Evolutionary conservation across 2,113 vertebrate species (phyloP).

Genomic region (Coracopsis vasa): DNA sequence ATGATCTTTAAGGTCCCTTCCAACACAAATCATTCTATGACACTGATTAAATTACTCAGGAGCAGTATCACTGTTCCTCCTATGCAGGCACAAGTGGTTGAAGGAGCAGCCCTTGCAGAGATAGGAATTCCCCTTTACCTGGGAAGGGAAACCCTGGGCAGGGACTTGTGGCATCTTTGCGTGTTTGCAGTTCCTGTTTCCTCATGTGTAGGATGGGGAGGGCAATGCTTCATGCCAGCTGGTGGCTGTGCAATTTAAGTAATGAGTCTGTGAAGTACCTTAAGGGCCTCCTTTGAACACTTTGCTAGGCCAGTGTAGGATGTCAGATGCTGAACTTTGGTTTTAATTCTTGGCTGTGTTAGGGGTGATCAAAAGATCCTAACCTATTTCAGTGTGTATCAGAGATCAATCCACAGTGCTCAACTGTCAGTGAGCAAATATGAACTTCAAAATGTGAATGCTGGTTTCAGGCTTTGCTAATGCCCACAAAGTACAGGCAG

Average conservation of each 20-base stretch:
- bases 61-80: neutral
- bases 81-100: neutral
- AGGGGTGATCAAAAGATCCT: neutral
- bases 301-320: too few relatives aligned
- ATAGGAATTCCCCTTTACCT: neutral
- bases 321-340: neutral
- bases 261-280: neutral
- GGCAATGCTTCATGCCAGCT: neutral
- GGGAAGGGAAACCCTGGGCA: neutral
- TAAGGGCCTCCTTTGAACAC: neutral
- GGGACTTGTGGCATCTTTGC: neutral
- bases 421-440: neutral
- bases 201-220: neutral
- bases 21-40: too few relatives aligned
- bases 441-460: neutral
- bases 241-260: neutral
- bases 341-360: neutral
- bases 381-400: neutral
- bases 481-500: neutral
- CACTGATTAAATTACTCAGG: fast-evolving
- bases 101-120: neutral
- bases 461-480: neutral
- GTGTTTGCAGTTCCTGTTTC: neutral
- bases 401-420: neutral
- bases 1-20: neutral